Evolutionary conservation across 2,797 vertebrate species (phyloP).

Genomic region (Leptoclinus maculatus): DNA sequence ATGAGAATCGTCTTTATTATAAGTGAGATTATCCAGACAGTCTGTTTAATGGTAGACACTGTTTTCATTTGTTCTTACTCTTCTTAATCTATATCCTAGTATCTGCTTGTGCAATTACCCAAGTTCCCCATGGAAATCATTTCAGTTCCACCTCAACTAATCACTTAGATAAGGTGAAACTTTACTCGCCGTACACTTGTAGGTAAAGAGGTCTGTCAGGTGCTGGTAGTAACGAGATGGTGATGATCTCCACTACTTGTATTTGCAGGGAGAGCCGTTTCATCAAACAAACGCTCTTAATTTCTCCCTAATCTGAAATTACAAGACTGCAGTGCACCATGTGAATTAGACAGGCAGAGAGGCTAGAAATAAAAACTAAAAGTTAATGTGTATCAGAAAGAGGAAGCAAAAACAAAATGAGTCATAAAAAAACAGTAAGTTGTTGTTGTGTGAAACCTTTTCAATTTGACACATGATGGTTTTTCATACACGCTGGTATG

Average conservation of each 20-base stretch:
- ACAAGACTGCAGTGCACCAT: not conserved
- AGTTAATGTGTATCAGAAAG: not conserved
- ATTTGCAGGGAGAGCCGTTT: not conserved
- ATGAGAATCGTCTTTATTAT: not conserved
- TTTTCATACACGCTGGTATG: not conserved
- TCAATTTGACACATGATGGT: not conserved
- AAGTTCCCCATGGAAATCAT: constrained; percentile 32
- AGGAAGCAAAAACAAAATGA: not conserved
- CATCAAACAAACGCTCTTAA: constrained; percentile 9
- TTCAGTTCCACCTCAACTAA: constrained; percentile 39
- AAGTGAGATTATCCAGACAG: not conserved
- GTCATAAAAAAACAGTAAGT: not conserved
- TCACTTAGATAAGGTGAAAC: constrained; percentile 34
- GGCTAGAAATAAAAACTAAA: not conserved
- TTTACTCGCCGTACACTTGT: constrained; percentile 3
- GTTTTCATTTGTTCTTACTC: constrained; percentile 20
- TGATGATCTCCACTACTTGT: constrained; percentile 30
- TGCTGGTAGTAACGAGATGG: constrained; percentile 21
- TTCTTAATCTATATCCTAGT: constrained; percentile 23
- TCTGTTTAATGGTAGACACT: constrained; percentile 1
- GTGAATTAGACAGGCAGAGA: not conserved
- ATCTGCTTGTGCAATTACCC: constrained; percentile 29
- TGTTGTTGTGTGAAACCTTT: not conserved
- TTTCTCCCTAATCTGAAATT: constrained; percentile 18
- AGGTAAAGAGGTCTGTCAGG: constrained; percentile 28